phyloP scores from a whole-genome alignment of 1,140 invertebrate species.

The Aphis gossypii region DNA sequence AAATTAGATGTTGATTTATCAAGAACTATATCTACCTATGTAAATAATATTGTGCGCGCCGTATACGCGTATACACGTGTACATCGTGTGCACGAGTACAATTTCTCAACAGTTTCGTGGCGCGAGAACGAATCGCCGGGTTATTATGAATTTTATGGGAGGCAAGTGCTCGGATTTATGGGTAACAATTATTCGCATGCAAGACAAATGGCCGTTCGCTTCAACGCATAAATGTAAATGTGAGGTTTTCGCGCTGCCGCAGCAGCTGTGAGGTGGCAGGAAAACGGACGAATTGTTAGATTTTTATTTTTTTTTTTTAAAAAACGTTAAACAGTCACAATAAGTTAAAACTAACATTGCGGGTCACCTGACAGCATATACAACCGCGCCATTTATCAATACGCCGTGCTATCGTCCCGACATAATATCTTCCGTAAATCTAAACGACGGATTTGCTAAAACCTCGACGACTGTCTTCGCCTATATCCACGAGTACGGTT shows the following conservation, averaged over 20 bases:
- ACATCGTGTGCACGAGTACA: not conserved
- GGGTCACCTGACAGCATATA: not conserved
- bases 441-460: not conserved
- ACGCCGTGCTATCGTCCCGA: not conserved
- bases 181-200: not conserved
- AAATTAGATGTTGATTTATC: not conserved
- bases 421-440: not conserved
- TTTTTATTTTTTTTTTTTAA: not conserved
- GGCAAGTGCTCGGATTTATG: not conserved
- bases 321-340: slow-evolving; percentile 12
- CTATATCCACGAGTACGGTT: not conserved
- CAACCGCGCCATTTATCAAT: slow-evolving; percentile 5
- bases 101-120: not conserved
- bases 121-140: not conserved
- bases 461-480: not conserved
- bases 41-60: not conserved
- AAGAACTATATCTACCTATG: not conserved
- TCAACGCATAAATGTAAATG: slow-evolving; percentile 29
- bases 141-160: slow-evolving; percentile 20
- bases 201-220: not conserved
- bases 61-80: not conserved
- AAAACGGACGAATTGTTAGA: not conserved
- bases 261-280: not conserved
- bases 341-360: not conserved
- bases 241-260: not conserved